Base-by-base conservation (phyloP, 2,888 invertebrate genomes). In the Eupithecia subfuscata region DNA sequence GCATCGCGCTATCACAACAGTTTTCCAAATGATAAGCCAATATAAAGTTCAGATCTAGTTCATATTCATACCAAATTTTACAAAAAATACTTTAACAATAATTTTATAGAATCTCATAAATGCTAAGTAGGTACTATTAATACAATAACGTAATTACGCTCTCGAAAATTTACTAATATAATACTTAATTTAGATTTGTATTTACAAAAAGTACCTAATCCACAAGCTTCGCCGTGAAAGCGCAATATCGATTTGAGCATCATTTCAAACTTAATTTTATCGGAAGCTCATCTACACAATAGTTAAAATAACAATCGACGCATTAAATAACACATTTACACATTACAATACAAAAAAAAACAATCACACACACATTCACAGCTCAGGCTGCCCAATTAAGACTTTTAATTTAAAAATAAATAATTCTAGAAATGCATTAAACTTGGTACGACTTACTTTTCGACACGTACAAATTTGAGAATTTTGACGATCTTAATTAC, bases 351-450 rank as follows among this genome's bases (percentile, higher is more conserved):
- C 84, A 91, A 85, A 86, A n/a, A 45, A 48, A 88, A 88, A 87
- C 90, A 88, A 73, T 75, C 82, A 83, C 90, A 90, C 90, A 91
- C 89, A 88, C 93, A 92, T 90, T 93, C 94, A 94, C 94, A 94
- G 92, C 93, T 91, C 93, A 88, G 78, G 91, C 91, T 90, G 88
- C 88, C 87, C 91, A 86, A 91, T 90, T 88, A 90, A 89, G 89
- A 92, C 87, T 90, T 78, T 90, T 91, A 90, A 90, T 92, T 93
- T 92, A 93, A 92, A 90, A 91, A 91, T 94, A 93, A 94, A 94
- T 94, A 93, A 87, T 87, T 90, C 93, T 95, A 94, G 89, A 95
- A 95, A 95, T 95, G 95, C 95, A 95, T 90, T 93, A 82, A 89
- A 92, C 92, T 92, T 92, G 95, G 95, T 95, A 95, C 95, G 95